These are phyloP conservation scores for Lottia scabra DNA, from an alignment of 2,888 invertebrate species.

Conservation along the genomic window DNA sequence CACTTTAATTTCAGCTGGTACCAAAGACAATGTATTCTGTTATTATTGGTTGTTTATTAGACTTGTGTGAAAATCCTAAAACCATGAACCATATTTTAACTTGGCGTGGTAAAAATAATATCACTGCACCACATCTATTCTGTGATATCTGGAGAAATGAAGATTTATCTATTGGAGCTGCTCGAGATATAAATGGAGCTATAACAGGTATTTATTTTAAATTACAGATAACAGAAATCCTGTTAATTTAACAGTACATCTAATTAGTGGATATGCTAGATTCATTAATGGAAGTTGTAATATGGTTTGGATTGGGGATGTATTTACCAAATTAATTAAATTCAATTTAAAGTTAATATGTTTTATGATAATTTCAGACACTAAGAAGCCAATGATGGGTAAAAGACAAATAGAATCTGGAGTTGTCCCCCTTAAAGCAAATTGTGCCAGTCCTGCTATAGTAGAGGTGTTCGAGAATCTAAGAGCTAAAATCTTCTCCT, in stretches of 20 bases:
- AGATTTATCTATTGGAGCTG: slow-evolving; percentile 65
- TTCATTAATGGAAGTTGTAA: too few species aligned
- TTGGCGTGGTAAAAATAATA: slow-evolving; percentile 64
- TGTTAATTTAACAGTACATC: too few species aligned
- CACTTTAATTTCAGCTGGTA: slow-evolving; percentile 48
- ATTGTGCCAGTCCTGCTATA: slow-evolving; percentile 65
- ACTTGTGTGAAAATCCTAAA: slow-evolving; percentile 68
- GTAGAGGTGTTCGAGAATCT: slow-evolving; percentile 69
- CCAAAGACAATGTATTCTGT: slow-evolving; percentile 67
- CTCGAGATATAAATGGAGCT: slow-evolving; percentile 57
- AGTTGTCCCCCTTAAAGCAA: slow-evolving; percentile 61
- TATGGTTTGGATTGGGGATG: too few species aligned
- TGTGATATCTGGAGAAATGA: slow-evolving; percentile 68
- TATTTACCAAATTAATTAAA: too few species aligned
- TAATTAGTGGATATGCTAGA: too few species aligned
- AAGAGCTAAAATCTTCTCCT: slow-evolving; percentile 68
- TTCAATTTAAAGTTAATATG: too few species aligned
- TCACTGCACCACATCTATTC: slow-evolving; percentile 65
- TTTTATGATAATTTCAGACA: slow-evolving; percentile 39
- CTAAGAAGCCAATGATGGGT: slow-evolving; percentile 61
- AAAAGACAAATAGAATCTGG: slow-evolving; percentile 58
- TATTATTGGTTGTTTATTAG: slow-evolving; percentile 67
- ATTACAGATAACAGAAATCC: too few species aligned
- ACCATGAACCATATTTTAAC: slow-evolving; percentile 64
- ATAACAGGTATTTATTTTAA: slow-evolving; percentile 48